Conservation (phyloP, 2,888 invertebrate species). For the Hypsopygia costalis region DNA sequence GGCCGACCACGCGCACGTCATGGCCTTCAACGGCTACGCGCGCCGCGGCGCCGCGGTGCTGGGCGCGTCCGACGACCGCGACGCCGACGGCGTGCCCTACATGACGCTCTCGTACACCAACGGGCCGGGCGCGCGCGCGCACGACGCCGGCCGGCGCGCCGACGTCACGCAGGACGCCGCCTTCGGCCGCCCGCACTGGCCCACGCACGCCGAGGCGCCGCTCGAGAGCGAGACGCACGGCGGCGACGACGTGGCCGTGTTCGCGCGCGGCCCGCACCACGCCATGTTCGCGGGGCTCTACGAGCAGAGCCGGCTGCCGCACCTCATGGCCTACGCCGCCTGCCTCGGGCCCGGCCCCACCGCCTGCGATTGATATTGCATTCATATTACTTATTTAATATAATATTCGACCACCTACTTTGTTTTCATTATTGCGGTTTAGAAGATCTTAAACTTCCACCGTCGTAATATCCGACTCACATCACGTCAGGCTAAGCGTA, state of each 20-base stretch:
- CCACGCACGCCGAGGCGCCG: slow-evolving; percentile 73
- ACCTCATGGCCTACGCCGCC: slow-evolving; percentile 86
- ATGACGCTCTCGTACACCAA: slow-evolving; percentile 78
- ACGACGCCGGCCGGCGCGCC: slow-evolving; percentile 73
- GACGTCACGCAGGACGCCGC: slow-evolving; percentile 56
- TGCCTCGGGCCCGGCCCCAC: slow-evolving; percentile 85
- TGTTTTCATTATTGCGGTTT: too few species aligned
- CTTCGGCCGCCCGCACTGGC: slow-evolving; percentile 31
- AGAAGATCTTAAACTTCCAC: too few species aligned
- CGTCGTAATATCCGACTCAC: too few species aligned
- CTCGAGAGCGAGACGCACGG: slow-evolving; percentile 84
- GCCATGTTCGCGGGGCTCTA: slow-evolving; percentile 87
- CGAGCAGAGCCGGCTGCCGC: slow-evolving; percentile 89
- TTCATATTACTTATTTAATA: too few species aligned
- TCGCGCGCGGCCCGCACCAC: slow-evolving; percentile 85
- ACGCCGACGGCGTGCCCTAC: slow-evolving; percentile 73
- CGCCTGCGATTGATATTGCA: too few species aligned
- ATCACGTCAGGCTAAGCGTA: too few species aligned
- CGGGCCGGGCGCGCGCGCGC: slow-evolving; percentile 81
- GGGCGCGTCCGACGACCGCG: slow-evolving; percentile 56
- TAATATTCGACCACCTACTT: too few species aligned
- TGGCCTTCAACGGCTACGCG: slow-evolving; percentile 53
- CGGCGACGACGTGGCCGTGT: slow-evolving; percentile 89
- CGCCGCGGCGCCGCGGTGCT: slow-evolving; percentile 54
- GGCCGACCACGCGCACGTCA: slow-evolving; percentile 56